Evolutionary conservation across 2,797 vertebrate genomes (phyloP).

Genomic region (Mus minutoides): DNA sequence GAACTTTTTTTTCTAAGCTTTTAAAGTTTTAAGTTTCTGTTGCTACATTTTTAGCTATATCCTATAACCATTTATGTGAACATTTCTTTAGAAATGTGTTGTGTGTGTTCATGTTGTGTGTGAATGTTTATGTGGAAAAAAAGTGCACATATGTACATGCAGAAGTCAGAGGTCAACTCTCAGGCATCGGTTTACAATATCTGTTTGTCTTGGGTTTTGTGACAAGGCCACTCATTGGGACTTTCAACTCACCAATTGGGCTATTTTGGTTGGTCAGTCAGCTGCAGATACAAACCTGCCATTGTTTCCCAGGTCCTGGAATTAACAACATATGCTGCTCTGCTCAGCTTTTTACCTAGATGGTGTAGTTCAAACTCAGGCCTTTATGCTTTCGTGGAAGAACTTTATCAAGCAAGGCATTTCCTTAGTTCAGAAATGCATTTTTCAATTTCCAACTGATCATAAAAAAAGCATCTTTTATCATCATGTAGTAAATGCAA

Average conservation of each 20-base stretch:
- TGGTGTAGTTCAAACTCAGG: neutral
- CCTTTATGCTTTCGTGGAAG: neutral
- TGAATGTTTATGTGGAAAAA: neutral
- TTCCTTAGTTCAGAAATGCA: neutral
- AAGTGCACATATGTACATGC: neutral
- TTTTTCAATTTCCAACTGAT: neutral
- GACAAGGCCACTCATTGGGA: neutral
- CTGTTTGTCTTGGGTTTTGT: neutral
- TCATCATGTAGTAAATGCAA: constrained; percentile 24
- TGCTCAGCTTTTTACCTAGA: neutral
- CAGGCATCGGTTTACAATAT: neutral
- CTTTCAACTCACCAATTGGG: neutral
- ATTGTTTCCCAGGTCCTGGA: neutral
- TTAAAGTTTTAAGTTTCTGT: neutral
- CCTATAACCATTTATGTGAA: neutral
- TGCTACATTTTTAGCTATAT: neutral
- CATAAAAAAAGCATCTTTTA: neutral
- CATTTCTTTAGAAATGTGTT: neutral
- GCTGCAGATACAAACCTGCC: neutral
- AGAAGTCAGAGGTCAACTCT: neutral
- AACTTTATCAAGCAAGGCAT: neutral
- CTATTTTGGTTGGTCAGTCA: neutral
- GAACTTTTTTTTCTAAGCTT: neutral
- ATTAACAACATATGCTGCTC: neutral
- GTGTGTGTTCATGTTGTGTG: neutral